phyloP scores from a whole-genome alignment of 2,888 invertebrate genomes.

The Pogonocherus hispidulus region DNA sequence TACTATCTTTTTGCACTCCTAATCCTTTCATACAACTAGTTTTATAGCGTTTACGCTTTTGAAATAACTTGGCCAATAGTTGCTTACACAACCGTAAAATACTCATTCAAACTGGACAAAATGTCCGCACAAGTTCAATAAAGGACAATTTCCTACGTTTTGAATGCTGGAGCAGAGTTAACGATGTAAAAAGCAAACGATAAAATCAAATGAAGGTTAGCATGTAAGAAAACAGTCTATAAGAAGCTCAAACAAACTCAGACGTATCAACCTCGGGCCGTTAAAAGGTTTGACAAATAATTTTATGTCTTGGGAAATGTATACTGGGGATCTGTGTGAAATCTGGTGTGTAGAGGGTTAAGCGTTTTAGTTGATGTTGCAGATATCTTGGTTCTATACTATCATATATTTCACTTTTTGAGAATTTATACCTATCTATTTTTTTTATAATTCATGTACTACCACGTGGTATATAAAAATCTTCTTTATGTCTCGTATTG shows the following conservation, averaged over 20 bases:
- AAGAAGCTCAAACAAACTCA: slow-evolving; percentile 5
- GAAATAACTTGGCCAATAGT: background rate
- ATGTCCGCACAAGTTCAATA: background rate
- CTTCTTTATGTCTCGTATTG: too few relatives aligned
- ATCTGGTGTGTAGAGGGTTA: background rate
- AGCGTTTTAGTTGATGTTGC: too few relatives aligned
- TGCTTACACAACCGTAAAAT: background rate
- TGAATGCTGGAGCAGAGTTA: background rate
- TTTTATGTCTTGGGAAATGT: background rate
- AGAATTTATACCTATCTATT: too few relatives aligned
- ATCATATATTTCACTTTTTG: too few relatives aligned
- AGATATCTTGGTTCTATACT: too few relatives aligned
- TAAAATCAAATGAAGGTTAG: slow-evolving; percentile 13
- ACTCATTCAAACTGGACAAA: background rate
- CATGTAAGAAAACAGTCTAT: slow-evolving; percentile 9
- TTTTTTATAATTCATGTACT: too few relatives aligned
- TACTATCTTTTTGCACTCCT: too few relatives aligned
- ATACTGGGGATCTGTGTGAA: background rate
- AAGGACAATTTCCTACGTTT: background rate
- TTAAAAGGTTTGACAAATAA: slow-evolving; percentile 1
- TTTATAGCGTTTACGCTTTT: too few relatives aligned
- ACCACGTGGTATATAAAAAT: too few relatives aligned
- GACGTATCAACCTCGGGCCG: background rate
- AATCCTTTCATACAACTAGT: too few relatives aligned
- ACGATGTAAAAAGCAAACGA: background rate